Conservation (phyloP, 2,888 invertebrate species). For the Strigamia maritima region DNA sequence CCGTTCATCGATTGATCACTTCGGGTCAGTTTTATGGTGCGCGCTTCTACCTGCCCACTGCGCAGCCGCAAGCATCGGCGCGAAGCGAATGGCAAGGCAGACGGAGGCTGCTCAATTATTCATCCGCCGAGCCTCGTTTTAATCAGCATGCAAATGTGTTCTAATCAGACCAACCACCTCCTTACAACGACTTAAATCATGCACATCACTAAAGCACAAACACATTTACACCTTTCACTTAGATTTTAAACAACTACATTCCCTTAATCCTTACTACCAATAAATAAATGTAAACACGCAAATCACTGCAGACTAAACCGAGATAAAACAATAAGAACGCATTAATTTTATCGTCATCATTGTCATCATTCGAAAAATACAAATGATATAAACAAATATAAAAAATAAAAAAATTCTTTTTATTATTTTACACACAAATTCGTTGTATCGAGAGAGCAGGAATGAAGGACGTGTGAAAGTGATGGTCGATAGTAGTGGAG, state of each 20-base stretch:
- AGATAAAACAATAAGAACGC: not conserved
- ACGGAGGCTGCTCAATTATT: slow-evolving; percentile 20
- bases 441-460: not conserved
- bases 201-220: not conserved
- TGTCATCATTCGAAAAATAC: not conserved
- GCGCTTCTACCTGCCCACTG: slow-evolving; percentile 22
- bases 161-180: slow-evolving; percentile 26
- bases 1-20: slow-evolving; percentile 27
- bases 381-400: not conserved
- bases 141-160: slow-evolving; percentile 25
- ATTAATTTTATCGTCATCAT: not conserved
- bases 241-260: not conserved
- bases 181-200: slow-evolving; percentile 1
- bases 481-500: slow-evolving; percentile 20
- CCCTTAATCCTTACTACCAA: not conserved
- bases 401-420: not conserved
- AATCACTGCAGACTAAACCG: not conserved
- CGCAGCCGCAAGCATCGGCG: slow-evolving; percentile 21
- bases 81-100: slow-evolving; percentile 26
- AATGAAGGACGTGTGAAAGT: slow-evolving; percentile 27
- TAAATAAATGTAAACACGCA: slow-evolving; percentile 2
- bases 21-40: slow-evolving; percentile 20
- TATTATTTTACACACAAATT: not conserved
- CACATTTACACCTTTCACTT: not conserved
- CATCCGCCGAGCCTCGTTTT: slow-evolving; percentile 20